phyloP scores from a whole-genome alignment of 2,888 invertebrate species.

The Cheilosia impressa region DNA sequence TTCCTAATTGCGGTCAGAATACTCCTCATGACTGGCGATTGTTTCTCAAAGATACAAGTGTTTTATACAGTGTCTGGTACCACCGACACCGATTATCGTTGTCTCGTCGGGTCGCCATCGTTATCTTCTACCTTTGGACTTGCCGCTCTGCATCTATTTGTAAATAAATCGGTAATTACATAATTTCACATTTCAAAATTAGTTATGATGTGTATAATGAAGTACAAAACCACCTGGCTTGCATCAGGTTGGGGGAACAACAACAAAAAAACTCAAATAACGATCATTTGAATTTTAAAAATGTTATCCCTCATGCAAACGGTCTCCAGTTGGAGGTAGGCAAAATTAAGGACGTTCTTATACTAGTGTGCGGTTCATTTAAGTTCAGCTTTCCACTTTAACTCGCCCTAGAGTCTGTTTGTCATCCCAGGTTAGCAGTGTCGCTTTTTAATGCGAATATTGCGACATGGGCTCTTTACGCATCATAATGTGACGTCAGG shows the following conservation, averaged over 20 bases:
- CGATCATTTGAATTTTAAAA: no score
- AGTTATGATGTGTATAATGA: constrained; percentile 34
- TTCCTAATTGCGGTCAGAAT: constrained; percentile 44
- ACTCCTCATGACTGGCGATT: constrained; percentile 18
- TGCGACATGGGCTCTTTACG: no score
- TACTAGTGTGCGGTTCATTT: no score
- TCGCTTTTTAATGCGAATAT: no score
- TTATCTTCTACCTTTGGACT: neutral
- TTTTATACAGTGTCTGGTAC: constrained; percentile 7
- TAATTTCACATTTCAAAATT: constrained; percentile 38
- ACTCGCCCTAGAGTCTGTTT: no score
- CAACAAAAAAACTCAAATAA: neutral
- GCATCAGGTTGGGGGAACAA: neutral
- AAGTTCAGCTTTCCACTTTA: no score
- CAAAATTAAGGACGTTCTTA: no score
- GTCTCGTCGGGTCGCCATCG: constrained; percentile 25
- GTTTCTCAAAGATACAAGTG: constrained; percentile 24
- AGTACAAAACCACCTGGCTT: constrained; percentile 29
- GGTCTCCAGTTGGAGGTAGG: neutral
- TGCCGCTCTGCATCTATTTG: constrained; percentile 33
- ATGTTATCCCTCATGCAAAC: neutral
- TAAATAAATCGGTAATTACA: constrained; percentile 41
- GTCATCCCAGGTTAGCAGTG: no score
- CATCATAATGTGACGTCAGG: no score
- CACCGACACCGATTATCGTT: neutral